Percentiles rank a stretch among this genome's conserved stretches.
These are phyloP conservation scores for Myioborus melanocephalus DNA, from an alignment of 2,797 vertebrate genomes.

Conservation along the genomic window DNA sequence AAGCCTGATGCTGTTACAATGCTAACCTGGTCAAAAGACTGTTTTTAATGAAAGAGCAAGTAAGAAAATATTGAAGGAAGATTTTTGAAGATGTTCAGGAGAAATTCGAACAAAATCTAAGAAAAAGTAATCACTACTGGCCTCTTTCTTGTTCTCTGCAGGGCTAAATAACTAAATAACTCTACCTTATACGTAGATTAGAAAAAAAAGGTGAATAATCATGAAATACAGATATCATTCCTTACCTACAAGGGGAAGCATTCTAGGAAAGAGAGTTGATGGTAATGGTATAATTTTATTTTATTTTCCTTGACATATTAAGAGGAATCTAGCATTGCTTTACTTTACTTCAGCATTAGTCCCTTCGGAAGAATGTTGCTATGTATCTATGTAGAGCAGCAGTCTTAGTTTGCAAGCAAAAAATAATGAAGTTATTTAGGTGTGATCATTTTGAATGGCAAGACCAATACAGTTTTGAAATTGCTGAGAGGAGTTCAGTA, in stretches of 20 bases:
- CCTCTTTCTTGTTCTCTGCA: background rate
- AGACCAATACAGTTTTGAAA: background rate
- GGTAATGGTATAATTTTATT: background rate
- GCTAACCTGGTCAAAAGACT: background rate
- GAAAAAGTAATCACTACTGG: background rate
- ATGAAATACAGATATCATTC: background rate
- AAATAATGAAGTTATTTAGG: background rate
- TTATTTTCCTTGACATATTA: background rate
- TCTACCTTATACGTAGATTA: background rate
- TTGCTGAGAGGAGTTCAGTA: background rate
- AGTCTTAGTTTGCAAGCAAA: background rate
- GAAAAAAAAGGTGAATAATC: background rate
- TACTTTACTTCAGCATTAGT: background rate
- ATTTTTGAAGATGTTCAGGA: background rate
- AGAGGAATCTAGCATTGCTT: background rate
- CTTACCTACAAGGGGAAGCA: background rate
- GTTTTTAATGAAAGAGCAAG: background rate
- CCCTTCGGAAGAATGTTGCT: background rate
- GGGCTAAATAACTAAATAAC: background rate
- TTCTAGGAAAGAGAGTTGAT: background rate
- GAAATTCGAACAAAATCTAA: background rate
- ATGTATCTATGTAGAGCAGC: background rate
- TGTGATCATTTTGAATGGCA: background rate
- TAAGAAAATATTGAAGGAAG: background rate
- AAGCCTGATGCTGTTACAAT: background rate